Evolutionary conservation across 2,888 invertebrate genomes (phyloP), one percentile per base, ranked within the genome.

Genomic region (Tipula confusa): DNA sequence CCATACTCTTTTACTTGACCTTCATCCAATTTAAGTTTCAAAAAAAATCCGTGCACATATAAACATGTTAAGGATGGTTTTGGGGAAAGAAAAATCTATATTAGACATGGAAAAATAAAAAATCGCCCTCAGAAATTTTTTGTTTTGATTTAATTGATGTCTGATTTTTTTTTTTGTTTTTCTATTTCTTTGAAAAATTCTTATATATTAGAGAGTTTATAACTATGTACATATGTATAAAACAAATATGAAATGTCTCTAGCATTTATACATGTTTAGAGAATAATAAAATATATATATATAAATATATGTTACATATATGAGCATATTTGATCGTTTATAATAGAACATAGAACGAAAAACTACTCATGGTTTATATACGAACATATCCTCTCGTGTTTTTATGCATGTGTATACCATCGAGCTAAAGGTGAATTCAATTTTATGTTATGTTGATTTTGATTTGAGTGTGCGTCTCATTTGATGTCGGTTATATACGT

Each of bases 91-190:
- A 64, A 64, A 24, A 64, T 64, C 24, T 64, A 64, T 64, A 24
- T 24, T 64, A 64, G 9, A 64, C 64, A 24, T 64, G 64, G 64
- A 64, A 64, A 64, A 64, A 64, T 64, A 24, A 64, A 43, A 43
- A 43, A 64, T 64, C 24, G 64, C 64, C 64, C 64, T 24, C 64
- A 64, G 64, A 64, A 64, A 64, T 24, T 64, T 24, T 64, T 24
- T 64, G 64, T 64, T 64, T 64, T 64, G 64, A 64, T 64, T 64
- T 64, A 64, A 64, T 64, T 64, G 64, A 64, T 64, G 64, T 64
- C 64, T 64, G 64, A 64, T 64, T 64, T 64, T 24, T 15, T n/a
- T 36, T 36, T 43, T 15, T 43, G 15, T 9, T 64, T 64, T 24
- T 18, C 24, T 64, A 24, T 64, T 24, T 64, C 24, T 7, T 18